phyloP scores from a whole-genome alignment of 2,797 vertebrate genomes.

The Hirundo rustica region DNA sequence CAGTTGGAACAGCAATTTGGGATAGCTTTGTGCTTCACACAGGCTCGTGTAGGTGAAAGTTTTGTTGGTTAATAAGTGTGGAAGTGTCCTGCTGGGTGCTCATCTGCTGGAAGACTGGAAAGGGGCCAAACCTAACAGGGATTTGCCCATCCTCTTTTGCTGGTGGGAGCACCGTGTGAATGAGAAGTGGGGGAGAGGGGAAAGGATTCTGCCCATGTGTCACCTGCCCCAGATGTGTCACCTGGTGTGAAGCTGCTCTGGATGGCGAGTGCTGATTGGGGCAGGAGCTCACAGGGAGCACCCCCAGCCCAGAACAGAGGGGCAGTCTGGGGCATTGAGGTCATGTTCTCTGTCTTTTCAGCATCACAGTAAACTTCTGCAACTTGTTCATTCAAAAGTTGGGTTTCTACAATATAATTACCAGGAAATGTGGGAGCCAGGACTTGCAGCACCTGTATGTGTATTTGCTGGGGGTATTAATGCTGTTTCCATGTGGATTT shows the following conservation, averaged over 20 bases:
- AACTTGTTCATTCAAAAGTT: neutral
- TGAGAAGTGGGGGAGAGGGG: neutral
- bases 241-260: neutral
- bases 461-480: neutral
- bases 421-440: neutral
- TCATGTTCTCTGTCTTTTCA: neutral
- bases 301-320: neutral
- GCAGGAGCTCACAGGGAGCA: neutral
- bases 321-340: neutral
- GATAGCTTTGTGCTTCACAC: neutral
- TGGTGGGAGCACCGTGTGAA: fast-evolving
- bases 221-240: neutral
- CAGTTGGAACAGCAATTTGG: neutral
- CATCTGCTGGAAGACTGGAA: neutral
- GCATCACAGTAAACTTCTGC: neutral
- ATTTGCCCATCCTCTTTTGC: neutral
- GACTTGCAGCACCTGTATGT: neutral
- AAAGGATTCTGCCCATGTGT: neutral
- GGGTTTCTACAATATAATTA: neutral
- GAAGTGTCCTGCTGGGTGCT: neutral
- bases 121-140: neutral
- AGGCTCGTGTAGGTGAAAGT: neutral
- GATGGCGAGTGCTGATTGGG: fast-evolving
- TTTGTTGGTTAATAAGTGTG: neutral
- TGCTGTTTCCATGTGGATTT: neutral